Percentiles rank a stretch among this genome's conserved stretches.
These are phyloP conservation scores for Mugil cephalus DNA, from an alignment of 2,113 vertebrate species.

Conservation along the genomic window DNA sequence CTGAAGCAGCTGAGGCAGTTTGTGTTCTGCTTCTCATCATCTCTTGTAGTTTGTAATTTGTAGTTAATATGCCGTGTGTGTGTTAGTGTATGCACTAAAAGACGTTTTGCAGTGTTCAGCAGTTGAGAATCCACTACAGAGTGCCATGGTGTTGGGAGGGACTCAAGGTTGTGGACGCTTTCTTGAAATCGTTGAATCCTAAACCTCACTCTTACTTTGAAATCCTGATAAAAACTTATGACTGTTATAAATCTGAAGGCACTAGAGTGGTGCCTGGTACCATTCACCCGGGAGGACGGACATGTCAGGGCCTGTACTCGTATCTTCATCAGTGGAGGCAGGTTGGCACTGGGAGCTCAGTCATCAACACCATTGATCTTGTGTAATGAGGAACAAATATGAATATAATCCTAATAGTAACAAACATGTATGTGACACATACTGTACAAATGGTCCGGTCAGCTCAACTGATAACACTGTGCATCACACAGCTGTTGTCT, in stretches of 20 bases:
- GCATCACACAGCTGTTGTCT: conserved; percentile 20
- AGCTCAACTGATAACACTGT: neutral
- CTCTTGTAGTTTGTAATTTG: conserved; percentile 6
- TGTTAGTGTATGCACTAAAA: neutral
- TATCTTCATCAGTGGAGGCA: conserved; percentile 21
- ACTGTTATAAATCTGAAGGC: conserved; percentile 1
- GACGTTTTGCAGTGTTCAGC: neutral
- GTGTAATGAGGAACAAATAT: conserved; percentile 15
- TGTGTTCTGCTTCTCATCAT: conserved; percentile 1
- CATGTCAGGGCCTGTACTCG: conserved; percentile 38
- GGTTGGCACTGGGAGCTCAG: conserved; percentile 5
- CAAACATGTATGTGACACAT: neutral
- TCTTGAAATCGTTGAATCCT: neutral
- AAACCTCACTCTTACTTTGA: neutral
- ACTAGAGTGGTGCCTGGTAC: neutral
- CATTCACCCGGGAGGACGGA: conserved; percentile 30
- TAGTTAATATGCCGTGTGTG: neutral
- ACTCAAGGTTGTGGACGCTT: neutral
- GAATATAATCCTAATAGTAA: conserved; percentile 22
- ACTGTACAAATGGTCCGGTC: neutral
- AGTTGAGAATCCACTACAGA: neutral
- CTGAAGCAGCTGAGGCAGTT: conserved; percentile 20
- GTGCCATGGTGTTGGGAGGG: neutral
- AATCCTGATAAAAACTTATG: conserved; percentile 21
- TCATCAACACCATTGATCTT: conserved; percentile 16